Evolutionary conservation across 2,888 invertebrate species (phyloP).

Genomic region (Tachina lurida): DNA sequence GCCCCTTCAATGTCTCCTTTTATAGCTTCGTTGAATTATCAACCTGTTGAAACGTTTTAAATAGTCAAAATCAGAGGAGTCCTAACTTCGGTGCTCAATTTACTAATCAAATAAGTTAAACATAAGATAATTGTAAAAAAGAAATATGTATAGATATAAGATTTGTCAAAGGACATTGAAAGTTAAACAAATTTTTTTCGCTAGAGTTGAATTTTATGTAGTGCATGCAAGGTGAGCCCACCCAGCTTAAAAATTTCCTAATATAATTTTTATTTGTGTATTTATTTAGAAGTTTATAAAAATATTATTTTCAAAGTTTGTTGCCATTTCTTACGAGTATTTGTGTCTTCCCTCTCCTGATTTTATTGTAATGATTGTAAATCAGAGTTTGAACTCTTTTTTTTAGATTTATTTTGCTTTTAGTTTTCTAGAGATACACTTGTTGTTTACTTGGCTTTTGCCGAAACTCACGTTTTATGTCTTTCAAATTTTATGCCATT

Average conservation of each 20-base stretch:
- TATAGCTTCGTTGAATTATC: conserved; percentile 26
- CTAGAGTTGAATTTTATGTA: too few relatives aligned
- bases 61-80: conserved; percentile 30
- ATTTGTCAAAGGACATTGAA: too few relatives aligned
- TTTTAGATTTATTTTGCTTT: conserved; percentile 26
- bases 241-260: conserved; percentile 35
- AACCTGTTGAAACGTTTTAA: conserved; percentile 46
- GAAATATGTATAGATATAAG: too few relatives aligned
- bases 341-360: conserved; percentile 38
- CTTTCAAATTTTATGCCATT: conserved; percentile 64
- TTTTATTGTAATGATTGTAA: conserved; percentile 71
- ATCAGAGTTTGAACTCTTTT: conserved; percentile 68
- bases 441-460: conserved; percentile 66
- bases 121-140: too few relatives aligned
- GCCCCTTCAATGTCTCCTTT: conserved; percentile 25
- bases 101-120: background rate
- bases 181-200: too few relatives aligned
- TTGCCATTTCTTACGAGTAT: conserved; percentile 55
- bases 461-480: conserved; percentile 71
- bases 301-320: conserved; percentile 30
- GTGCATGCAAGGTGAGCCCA: conserved; percentile 1
- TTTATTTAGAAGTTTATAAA: conserved; percentile 8
- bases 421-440: conserved; percentile 58
- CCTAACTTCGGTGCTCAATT: conserved; percentile 4
- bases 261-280: conserved; percentile 37